Base-by-base conservation (phyloP, 2,888 invertebrate species). In the Cheilosia variabilis region DNA sequence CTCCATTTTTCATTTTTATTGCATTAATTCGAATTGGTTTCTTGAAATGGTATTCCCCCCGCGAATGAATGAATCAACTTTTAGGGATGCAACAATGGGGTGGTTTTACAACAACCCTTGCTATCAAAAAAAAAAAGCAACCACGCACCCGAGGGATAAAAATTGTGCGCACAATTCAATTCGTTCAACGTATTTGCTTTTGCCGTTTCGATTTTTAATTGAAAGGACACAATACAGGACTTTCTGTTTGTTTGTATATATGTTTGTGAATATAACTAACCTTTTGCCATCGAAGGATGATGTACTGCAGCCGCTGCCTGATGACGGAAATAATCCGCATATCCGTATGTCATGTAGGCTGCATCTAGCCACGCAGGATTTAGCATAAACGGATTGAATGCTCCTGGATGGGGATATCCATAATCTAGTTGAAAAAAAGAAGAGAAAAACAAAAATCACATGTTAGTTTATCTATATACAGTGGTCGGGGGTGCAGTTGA, bases 291-390 rank as follows among this genome's bases (percentile, higher is more conserved):
- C 3, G 94, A 92, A 4, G 93, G 93, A 90, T 93, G 93, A 2
- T 90, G 90, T 27, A 90, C 91, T 34, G 91, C 90, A 62, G 90
- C 92, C 65, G 93, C 93, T 4, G 94, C 94, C 88, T 93, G 93
- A 79, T 93, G 92, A 55, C 95, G 92, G 91, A 96, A 95, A 91
- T 96, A 96, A 90, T 96, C 96, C 6, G 94, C 94, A 92, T 93
- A 93, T 57, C 95, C 95, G 91, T 96, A 96, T 89, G 95, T 95
- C 92, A 97, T 94, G 91, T 96, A 97, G 5, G 96, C 96, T 2
- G 96, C 96, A 90, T 98, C 97, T 88, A 97, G 92, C 96, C 97
- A 97, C 43, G 96, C 96, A 0, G 97, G 96, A 90, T 96, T 96
- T 76, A 97, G 92, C 86, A 97, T 93, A 92, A 96, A 96, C 2